Base-by-base conservation (phyloP, 2,888 invertebrate genomes). In the Agriopis marginaria region DNA sequence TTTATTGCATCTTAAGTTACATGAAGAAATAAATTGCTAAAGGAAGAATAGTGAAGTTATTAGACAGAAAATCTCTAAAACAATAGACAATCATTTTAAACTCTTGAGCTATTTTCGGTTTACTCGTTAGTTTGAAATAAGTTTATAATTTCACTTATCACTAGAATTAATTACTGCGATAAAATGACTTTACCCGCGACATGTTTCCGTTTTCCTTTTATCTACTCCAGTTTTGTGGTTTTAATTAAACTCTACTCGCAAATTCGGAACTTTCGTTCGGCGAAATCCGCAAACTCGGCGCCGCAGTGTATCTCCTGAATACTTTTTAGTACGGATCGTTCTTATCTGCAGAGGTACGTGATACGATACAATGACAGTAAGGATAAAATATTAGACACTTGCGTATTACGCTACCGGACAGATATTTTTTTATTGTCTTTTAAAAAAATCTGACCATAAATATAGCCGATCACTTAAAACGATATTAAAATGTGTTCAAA, bases 211-310 rank as follows among this genome's bases (percentile, higher is more conserved):
- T 63, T 44, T 54, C 10, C 56, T 39, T 69, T 69, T 65, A 64
- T 69, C 39, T 63, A 63, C 62, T 66, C 51, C 62, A 61, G 55
- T 63, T 68, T 60, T 32, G 66, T 50, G 63, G 70, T 54, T 70
- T 53, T 70, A 70, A 66, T 70, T 66, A 70, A 70, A 70, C 12
- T 58, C 59, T 40, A 42, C 63, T 70, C 17, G 63, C 9, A 63
- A 70, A 63, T 58, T 53, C 50, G 54, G 54, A 59, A 58, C 54
- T 56, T n/a, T n/a, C 55, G n/a, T 65, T 65, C 23, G 40, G 42
- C 39, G 47, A 66, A 66, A 70, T 63, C 63, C 63, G 66, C 66
- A 63, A 66, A 63, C 65, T 69, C 45, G n/a, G 61, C 65, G 47
- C 66, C 51, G 66, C 66, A 62, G 66, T 66, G 59, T 70, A 63